Evolutionary conservation across 2,888 invertebrate genomes (phyloP).

Genomic region (Trachelus stipa): DNA sequence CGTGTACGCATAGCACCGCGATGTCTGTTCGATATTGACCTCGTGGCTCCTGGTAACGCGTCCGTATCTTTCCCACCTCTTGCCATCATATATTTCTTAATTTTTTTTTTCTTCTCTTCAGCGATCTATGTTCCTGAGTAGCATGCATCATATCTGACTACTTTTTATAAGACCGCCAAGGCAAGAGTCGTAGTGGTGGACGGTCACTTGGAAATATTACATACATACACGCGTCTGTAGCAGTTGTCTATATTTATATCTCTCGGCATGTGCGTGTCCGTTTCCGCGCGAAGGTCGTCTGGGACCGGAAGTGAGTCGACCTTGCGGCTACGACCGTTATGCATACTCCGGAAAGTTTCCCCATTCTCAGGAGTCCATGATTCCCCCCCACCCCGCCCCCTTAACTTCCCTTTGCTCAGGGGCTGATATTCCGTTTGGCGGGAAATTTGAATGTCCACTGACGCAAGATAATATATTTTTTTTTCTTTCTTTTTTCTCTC

Average conservation of each 20-base stretch:
- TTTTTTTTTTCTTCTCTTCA: slow-evolving; percentile 18
- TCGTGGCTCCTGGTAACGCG: slow-evolving; percentile 1
- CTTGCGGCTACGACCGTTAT: slow-evolving; percentile 60
- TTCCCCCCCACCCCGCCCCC: neutral
- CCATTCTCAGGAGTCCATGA: neutral
- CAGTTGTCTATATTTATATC: slow-evolving; percentile 37
- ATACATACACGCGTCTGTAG: neutral
- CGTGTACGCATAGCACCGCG: neutral
- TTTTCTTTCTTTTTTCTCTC: neutral
- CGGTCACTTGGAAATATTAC: neutral
- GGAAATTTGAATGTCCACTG: neutral
- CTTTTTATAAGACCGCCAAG: slow-evolving; percentile 30
- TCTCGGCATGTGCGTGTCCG: slow-evolving; percentile 50
- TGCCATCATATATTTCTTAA: slow-evolving; percentile 27
- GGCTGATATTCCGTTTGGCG: neutral
- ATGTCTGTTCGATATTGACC: neutral
- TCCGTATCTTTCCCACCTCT: slow-evolving; percentile 14
- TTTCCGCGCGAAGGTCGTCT: slow-evolving; percentile 61
- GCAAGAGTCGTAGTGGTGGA: slow-evolving; percentile 23
- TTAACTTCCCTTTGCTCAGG: neutral
- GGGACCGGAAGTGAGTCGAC: slow-evolving; percentile 64
- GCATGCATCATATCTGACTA: slow-evolving; percentile 30
- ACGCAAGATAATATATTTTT: neutral
- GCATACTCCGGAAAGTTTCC: slow-evolving; percentile 46
- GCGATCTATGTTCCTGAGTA: neutral